phyloP scores from a whole-genome alignment of 2,797 vertebrate genomes.

The Serranus cabrilla region DNA sequence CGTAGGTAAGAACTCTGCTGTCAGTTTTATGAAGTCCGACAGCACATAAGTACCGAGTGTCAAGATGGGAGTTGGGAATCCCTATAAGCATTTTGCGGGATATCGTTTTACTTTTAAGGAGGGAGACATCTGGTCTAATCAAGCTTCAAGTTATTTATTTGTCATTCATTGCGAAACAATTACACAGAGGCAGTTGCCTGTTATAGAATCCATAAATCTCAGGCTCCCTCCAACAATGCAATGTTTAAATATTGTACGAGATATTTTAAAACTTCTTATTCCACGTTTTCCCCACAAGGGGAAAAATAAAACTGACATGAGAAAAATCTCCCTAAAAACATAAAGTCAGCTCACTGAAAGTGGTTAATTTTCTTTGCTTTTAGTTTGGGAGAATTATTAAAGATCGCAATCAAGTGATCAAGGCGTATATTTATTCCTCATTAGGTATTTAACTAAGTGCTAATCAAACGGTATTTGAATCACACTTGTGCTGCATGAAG shows the following conservation, averaged over 20 bases:
- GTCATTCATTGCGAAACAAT: too few species aligned
- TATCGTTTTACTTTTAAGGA: background rate
- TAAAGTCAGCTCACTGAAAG: background rate
- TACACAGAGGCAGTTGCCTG: too few species aligned
- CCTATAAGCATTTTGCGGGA: background rate
- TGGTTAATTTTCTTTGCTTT: background rate
- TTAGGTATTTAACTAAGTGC: too few species aligned
- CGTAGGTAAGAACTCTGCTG: background rate
- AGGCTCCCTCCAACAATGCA: too few species aligned
- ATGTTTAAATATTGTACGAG: too few species aligned
- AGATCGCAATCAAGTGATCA: background rate
- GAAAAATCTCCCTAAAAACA: background rate
- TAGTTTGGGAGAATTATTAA: accelerated
- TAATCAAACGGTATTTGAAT: too few species aligned
- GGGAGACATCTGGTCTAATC: background rate
- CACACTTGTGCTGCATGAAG: too few species aligned
- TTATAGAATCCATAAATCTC: too few species aligned
- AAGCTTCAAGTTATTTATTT: too few species aligned
- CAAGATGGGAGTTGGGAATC: background rate
- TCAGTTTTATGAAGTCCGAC: background rate
- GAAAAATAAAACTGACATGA: background rate
- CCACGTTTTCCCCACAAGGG: background rate
- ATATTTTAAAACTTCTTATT: background rate
- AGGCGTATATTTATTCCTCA: background rate
- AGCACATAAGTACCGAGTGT: background rate